A percentile compares a stretch with the other conserved stretches of the same genome.
Evolutionary conservation across 1,140 invertebrate species (phyloP).

Genomic region (Euglossa dilemma): DNA sequence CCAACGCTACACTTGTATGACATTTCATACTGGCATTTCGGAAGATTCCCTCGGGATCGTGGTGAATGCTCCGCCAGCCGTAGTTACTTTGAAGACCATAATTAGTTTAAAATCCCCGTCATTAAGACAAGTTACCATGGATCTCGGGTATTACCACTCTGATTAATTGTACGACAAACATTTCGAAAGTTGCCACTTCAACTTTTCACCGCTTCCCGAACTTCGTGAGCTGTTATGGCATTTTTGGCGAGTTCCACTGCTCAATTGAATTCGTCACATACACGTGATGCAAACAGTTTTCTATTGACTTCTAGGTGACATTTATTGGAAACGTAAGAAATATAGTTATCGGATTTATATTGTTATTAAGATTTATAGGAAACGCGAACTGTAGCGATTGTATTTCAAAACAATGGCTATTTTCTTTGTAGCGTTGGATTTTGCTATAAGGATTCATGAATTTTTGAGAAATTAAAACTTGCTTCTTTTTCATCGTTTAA

Average conservation of each 20-base stretch:
- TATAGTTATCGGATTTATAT: too few relatives aligned
- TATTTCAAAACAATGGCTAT: too few relatives aligned
- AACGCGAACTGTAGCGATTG: too few relatives aligned
- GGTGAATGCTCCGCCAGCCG: conserved; percentile 47
- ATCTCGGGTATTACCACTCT: conserved; percentile 24
- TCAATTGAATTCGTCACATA: too few relatives aligned
- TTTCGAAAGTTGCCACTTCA: not conserved
- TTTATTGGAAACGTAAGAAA: too few relatives aligned
- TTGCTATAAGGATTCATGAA: too few relatives aligned
- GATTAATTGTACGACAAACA: conserved; percentile 35
- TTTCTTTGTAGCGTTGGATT: too few relatives aligned
- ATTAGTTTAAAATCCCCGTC: conserved; percentile 61
- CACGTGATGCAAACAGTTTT: not conserved
- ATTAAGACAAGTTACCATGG: conserved; percentile 45
- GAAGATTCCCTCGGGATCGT: conserved; percentile 29
- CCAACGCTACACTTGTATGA: conserved; percentile 49
- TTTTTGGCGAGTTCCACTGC: not conserved
- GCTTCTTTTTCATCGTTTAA: too few relatives aligned
- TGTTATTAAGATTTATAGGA: too few relatives aligned
- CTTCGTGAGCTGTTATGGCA: too few relatives aligned
- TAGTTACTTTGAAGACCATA: conserved; percentile 63
- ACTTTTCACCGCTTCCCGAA: not conserved
- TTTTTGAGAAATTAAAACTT: too few relatives aligned
- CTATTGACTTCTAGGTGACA: too few relatives aligned
- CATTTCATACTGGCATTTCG: conserved; percentile 65